Evolutionary conservation across 2,113 vertebrate genomes (phyloP).

Genomic region (Numida meleagris): DNA sequence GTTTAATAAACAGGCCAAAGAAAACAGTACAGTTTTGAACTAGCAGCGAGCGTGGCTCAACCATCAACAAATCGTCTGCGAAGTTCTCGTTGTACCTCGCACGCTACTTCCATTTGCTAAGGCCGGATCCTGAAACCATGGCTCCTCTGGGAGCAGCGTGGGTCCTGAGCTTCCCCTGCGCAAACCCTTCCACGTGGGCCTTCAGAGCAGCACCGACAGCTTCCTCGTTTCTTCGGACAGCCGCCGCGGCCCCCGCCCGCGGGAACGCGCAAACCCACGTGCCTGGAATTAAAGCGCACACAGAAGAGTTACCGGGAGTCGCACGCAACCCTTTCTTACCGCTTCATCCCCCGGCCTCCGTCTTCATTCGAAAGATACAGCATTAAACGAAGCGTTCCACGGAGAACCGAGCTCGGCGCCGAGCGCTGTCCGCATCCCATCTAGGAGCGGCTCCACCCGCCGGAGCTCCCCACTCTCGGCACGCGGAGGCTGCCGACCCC

Average conservation of each 20-base stretch:
- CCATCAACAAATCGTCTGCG: accelerated
- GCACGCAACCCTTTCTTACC: not conserved
- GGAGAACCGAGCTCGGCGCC: not conserved
- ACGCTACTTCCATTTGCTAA: not conserved
- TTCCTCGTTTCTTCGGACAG: not conserved
- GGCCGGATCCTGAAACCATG: not conserved
- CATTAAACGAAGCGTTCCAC: not conserved
- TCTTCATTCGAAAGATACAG: not conserved
- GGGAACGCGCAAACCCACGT: not conserved
- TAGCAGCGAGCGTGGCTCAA: not conserved
- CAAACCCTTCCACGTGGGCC: not conserved
- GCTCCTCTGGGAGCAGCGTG: not conserved
- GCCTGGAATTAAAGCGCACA: not conserved
- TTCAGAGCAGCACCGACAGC: not conserved
- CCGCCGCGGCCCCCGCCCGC: not conserved
- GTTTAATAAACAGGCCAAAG: not conserved
- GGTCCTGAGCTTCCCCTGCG: not conserved
- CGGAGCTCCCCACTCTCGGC: constrained; percentile 78
- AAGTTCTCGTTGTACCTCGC: not conserved
- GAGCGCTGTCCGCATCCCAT: constrained; percentile 57
- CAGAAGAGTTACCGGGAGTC: not conserved
- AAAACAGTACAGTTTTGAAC: not conserved
- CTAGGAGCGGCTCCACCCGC: constrained; percentile 74
- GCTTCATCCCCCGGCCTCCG: not conserved
- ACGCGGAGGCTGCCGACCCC: constrained; percentile 68